Evolutionary conservation across 1,140 invertebrate species (phyloP).

Genomic region (Microplitis mediator): DNA sequence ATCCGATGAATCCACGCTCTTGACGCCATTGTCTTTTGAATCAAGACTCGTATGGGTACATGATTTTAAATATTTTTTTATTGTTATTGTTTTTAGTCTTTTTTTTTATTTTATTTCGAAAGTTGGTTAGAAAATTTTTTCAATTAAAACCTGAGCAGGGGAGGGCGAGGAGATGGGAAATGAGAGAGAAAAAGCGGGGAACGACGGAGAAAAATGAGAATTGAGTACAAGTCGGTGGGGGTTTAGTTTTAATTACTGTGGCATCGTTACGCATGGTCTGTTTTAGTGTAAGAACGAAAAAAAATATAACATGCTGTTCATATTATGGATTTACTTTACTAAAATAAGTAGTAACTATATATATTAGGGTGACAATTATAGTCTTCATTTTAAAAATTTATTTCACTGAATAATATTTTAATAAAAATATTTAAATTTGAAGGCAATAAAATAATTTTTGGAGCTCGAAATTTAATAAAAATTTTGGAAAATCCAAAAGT

Average conservation of each 20-base stretch:
- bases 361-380: no score
- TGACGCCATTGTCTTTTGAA: no score
- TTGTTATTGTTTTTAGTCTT: background rate
- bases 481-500: no score
- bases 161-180: background rate
- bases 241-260: constrained; percentile 52
- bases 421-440: no score
- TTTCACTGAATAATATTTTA: no score
- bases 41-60: no score
- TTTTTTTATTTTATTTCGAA: constrained; percentile 25
- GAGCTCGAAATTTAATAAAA: no score
- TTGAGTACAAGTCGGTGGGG: background rate
- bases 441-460: no score
- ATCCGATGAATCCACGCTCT: no score
- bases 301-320: background rate
- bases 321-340: no score
- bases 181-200: background rate
- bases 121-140: constrained; percentile 53
- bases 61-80: background rate
- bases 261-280: constrained; percentile 46
- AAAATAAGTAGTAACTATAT: no score
- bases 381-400: no score
- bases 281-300: constrained; percentile 34
- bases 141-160: constrained; percentile 48
- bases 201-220: background rate